Percentiles rank a stretch among this genome's conserved stretches.
These are phyloP conservation scores for Cheilosia pagana DNA, from an alignment of 2,888 invertebrate genomes.

Conservation along the genomic window DNA sequence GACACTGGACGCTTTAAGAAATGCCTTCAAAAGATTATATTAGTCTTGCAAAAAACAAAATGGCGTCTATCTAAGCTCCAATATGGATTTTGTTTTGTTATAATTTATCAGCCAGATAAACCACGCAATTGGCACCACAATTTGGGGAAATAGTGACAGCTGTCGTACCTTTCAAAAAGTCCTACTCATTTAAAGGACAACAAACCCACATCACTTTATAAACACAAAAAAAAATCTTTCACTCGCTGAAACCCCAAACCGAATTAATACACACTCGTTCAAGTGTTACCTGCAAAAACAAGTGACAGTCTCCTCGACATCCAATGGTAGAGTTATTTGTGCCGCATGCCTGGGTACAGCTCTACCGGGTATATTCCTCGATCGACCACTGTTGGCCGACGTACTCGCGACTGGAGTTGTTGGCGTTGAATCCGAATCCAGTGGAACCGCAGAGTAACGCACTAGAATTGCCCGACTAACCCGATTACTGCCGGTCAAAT, in stretches of 20 bases:
- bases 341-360: constrained; percentile 77
- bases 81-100: no score
- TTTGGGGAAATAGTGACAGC: no score
- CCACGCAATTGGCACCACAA: no score
- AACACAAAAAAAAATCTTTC: not conserved
- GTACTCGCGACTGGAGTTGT: constrained; percentile 78
- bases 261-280: no score
- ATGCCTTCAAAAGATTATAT: no score
- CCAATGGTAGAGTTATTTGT: constrained; percentile 85
- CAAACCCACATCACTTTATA: not conserved
- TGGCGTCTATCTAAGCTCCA: no score
- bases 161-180: no score
- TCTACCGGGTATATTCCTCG: constrained; percentile 79
- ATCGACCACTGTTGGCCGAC: constrained; percentile 39
- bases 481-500: constrained; percentile 83
- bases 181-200: no score
- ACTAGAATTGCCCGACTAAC: constrained; percentile 83
- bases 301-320: constrained; percentile 89
- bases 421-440: constrained; percentile 79
- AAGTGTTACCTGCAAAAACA: constrained; percentile 90
- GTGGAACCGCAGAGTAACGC: constrained; percentile 82
- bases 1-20: no score
- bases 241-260: not conserved
- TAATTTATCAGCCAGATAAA: no score
- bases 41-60: no score